Evolutionary conservation across 37 sponge, comb jelly and placozoan genomes (phyloP), one percentile per base, ranked within the genome.

Genomic region (Cladorhizidae sp.): DNA sequence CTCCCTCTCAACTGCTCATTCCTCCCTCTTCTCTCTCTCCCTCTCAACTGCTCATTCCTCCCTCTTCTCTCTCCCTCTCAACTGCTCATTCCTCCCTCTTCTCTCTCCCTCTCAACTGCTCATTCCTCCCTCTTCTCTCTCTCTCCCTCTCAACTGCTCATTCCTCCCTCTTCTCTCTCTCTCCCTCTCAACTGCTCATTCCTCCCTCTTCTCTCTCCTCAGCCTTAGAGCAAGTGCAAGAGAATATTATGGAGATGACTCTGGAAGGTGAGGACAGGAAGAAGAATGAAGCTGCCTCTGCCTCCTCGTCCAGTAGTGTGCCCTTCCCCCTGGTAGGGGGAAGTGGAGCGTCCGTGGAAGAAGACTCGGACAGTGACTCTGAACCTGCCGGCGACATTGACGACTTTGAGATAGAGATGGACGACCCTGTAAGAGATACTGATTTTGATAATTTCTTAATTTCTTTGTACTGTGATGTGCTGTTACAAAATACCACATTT

Each of bases 311-410:
- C 9, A 9, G 49, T 45, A 9, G 49, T 45, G 49, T 45, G 49
- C 49, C 29, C 73, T 21, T 67, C 32, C 78, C 72, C 33, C 63
- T 71, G n/a, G 59, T 85, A 62, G 80, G 81, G 35, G 82, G 65
- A 0, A 68, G 58, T 0, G 67, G 23, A 0, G 87, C 39, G 6
- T 85, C 79, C 28, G 87, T 76, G 12, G 89, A 88, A 38, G 82
- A 75, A 26, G 86, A 65, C 32, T 18, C 32, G 3, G 67, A 84
- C 56, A 85, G 74, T 85, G 96, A 97, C 69, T 90, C 92, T 57
- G 97, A 82, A 56, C 89, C 92, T 21, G 73, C 62, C 2, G 81
- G 65, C 18, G 92, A 89, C 55, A 88, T 88, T 22, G 83, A 83
- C 32, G 83, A 88, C 38, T 88, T 74, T 64, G 51, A 57, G 36